Evolutionary conservation across 2,113 vertebrate species (phyloP).

Genomic region (Dascyllus trimaculatus): DNA sequence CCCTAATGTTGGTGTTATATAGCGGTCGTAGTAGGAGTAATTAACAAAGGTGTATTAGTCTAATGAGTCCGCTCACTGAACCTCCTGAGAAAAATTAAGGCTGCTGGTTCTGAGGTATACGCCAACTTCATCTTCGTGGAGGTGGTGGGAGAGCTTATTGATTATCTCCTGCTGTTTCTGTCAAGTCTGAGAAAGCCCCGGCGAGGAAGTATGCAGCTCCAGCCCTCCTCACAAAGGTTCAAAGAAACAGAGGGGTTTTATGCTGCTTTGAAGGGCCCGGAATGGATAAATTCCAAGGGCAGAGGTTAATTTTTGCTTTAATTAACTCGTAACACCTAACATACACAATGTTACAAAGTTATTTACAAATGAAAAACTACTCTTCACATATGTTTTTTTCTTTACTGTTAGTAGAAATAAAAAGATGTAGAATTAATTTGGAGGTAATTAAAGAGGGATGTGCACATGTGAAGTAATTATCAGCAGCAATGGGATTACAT

Average conservation of each 20-base stretch:
- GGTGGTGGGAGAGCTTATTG: constrained; percentile 73
- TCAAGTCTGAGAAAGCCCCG: constrained; percentile 69
- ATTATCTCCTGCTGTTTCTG: constrained; percentile 76
- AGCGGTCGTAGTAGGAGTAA: constrained; percentile 45
- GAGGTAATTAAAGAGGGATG: neutral
- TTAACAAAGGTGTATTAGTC: constrained; percentile 59
- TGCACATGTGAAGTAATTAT: constrained; percentile 1
- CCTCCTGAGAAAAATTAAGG: constrained; percentile 64
- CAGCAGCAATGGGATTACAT: neutral
- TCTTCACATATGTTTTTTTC: neutral
- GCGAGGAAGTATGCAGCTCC: constrained; percentile 39
- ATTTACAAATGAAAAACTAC: neutral
- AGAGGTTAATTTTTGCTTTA: constrained; percentile 33
- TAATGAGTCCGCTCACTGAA: constrained; percentile 64
- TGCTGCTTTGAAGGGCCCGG: constrained; percentile 54
- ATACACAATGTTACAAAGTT: neutral
- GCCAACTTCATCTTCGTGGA: constrained; percentile 50
- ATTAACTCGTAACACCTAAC: constrained; percentile 31
- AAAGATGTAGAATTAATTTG: neutral
- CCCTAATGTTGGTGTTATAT: constrained; percentile 18
- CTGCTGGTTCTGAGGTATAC: constrained; percentile 43
- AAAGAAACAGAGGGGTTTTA: constrained; percentile 47
- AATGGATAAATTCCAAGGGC: constrained; percentile 24
- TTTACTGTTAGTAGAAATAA: neutral
- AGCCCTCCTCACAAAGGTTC: constrained; percentile 50